Conservation (phyloP, 2,113 vertebrate species). For the Charina bottae region DNA sequence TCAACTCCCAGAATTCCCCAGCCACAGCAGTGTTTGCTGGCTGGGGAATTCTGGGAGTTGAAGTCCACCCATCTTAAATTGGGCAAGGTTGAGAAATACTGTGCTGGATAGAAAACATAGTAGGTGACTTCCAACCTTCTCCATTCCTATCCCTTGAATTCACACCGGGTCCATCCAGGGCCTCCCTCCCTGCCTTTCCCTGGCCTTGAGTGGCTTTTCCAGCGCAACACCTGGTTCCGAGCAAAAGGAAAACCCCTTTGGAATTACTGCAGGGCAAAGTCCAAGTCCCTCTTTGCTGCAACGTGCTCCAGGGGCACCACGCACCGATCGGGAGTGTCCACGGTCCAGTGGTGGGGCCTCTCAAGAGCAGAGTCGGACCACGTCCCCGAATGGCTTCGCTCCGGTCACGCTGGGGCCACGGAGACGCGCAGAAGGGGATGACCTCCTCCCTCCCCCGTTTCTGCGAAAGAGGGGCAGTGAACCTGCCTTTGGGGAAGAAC, state of each 20-base stretch:
- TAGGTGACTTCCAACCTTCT: no score
- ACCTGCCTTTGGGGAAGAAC: neutral
- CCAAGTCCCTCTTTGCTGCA: neutral
- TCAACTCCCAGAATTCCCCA: no score
- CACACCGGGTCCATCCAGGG: neutral
- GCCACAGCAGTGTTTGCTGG: no score
- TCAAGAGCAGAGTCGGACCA: neutral
- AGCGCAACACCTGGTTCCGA: neutral
- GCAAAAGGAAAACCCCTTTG: neutral
- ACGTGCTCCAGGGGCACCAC: no score
- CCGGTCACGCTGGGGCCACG: fast-evolving
- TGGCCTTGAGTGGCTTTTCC: neutral
- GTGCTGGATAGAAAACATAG: no score
- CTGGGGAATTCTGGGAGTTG: no score
- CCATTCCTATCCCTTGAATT: neutral
- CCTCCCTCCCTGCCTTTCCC: neutral
- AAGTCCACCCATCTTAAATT: no score
- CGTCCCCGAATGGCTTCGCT: neutral
- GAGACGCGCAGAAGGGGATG: neutral
- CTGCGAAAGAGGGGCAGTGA: neutral
- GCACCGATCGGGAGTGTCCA: no score
- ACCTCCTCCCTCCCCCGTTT: neutral
- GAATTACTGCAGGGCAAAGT: neutral
- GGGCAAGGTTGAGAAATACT: no score
- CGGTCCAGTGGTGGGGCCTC: neutral